Base-by-base conservation (phyloP, 2,797 vertebrate genomes). In the Epinephelus coioides region DNA sequence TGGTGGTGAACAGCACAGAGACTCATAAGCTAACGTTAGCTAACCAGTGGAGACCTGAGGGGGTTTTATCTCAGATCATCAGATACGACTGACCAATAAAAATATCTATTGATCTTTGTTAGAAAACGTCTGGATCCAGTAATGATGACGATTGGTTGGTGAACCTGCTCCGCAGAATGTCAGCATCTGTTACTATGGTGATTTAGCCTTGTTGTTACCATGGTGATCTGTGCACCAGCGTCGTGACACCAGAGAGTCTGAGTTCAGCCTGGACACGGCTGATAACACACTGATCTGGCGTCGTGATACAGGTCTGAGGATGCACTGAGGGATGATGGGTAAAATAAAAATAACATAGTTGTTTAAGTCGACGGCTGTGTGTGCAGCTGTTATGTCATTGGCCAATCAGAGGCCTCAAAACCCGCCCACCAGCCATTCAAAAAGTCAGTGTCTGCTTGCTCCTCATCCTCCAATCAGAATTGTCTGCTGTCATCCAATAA, bases 321-420 rank as follows among this genome's bases (percentile, higher is more conserved):
- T 38, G 61, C 78, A 63, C 76, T 51, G 64, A 79, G 25, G 83
- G 17, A 63, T 84, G 57, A 84, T 81, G 84, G 84, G 67, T 70
- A 73, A 76, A 68, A 59, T 49, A 2, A 61, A 23, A 59, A 53
- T 12, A 5, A 43, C 5, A 11, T 0, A 2, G 43, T 30, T 25
- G 15, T 40, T 66, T 62, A 60, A 50, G 34, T 25, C 7, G 57
- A 43, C 1, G 44, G 57, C 56, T 69, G 44, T 81, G 53, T 71
- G 68, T 59, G 77, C 57, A 65, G 73, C 53, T 63, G 61, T 67
- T 56, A 40, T 15, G 38, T 82, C 68, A 78, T 60, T 60, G 69
- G 71, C 78, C 66, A 71, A 71, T 79, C 40, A 65, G 50, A 66
- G 69, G 61, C 74, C 78, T 73, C 66, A 54, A 73, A 81, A 67